Evolutionary conservation across 2,797 vertebrate genomes (phyloP).

Genomic region (Scomberomorus guttatus): DNA sequence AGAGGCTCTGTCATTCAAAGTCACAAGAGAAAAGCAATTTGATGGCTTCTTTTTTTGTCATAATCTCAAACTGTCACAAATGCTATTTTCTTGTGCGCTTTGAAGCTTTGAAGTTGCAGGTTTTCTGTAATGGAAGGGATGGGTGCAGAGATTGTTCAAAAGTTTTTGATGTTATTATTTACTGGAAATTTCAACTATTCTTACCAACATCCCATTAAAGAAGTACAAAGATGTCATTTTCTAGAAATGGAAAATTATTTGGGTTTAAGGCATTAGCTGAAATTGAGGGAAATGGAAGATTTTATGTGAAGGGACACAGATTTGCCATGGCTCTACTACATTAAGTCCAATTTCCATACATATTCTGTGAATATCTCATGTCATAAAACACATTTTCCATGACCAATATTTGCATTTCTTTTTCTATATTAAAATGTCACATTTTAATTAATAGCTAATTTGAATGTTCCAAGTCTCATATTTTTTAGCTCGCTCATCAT

Average conservation of each 20-base stretch:
- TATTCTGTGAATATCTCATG: background rate
- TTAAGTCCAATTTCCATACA: conserved; percentile 35
- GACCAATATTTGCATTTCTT: conserved; percentile 15
- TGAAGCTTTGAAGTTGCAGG: background rate
- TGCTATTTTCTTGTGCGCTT: conserved; percentile 4
- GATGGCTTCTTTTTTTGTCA: background rate
- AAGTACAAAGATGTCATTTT: background rate
- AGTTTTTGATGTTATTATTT: conserved; percentile 1
- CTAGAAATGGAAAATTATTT: conserved; percentile 15
- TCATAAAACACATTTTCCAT: conserved; percentile 1
- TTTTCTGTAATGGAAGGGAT: background rate
- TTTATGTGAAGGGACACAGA: conserved; percentile 11
- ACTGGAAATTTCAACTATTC: background rate
- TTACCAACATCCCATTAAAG: background rate
- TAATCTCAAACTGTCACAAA: conserved; percentile 8
- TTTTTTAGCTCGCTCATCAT: background rate
- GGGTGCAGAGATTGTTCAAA: background rate
- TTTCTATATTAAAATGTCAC: conserved; percentile 2
- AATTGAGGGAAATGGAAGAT: background rate
- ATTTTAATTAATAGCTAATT: conserved; percentile 25
- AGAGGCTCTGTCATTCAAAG: conserved; percentile 6
- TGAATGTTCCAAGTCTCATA: background rate
- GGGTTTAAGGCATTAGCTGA: conserved; percentile 11
- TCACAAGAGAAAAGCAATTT: conserved; percentile 19
- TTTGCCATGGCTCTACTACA: conserved; percentile 13